Base-by-base conservation (phyloP, 2,113 vertebrate genomes). In the Ursus arctos region DNA sequence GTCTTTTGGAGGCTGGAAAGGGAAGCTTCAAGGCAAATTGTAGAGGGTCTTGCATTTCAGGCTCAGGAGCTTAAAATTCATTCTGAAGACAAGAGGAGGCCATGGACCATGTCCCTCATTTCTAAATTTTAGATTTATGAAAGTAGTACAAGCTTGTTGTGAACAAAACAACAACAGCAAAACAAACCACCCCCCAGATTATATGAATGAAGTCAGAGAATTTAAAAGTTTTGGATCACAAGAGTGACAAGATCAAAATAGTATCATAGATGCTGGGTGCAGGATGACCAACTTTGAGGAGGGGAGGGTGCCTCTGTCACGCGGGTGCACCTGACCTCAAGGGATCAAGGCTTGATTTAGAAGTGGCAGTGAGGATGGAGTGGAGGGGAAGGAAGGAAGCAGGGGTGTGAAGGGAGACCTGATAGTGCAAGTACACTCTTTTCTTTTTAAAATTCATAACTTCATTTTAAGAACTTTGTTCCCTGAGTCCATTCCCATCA, bases 401-500 rank as follows among this genome's bases (percentile, higher is more conserved):
- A 9, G 31, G 40, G 16, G 12, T 72, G 43, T 28, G 88, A 49
- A 61, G 80, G 65, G 67, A 87, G 61, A 61, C 43, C 40, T 33
- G 31, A 26, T 9, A 47, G 16, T 43, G 33, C 33, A 79, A 47
- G 19, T 28, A 3, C 0, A 7, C 40, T n/a, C 36, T 90, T 63
- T 51, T 85, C 31, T 15, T 74, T 67, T 67, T 47, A 74, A 82
- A 91, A 91, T 24, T 67, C 59, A 19, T 21, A 22, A 40, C 65
- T 57, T 94, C 81, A 69, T 71, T 96, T 95, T 67, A 65, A 51
- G 51, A 51, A 59, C 22, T 28, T 21, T 67, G 13, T 92, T 87
- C 61, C 16, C 63, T 6, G 63, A 87, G 55, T 74, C 65, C 43
- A 15, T 63, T 72, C n/a, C 43, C 26, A 10, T 88, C 55, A 36